Percentiles rank a stretch among this genome's conserved stretches.
phyloP scores from a whole-genome alignment of 1,140 invertebrate genomes.

The Diachasma alloeum region DNA sequence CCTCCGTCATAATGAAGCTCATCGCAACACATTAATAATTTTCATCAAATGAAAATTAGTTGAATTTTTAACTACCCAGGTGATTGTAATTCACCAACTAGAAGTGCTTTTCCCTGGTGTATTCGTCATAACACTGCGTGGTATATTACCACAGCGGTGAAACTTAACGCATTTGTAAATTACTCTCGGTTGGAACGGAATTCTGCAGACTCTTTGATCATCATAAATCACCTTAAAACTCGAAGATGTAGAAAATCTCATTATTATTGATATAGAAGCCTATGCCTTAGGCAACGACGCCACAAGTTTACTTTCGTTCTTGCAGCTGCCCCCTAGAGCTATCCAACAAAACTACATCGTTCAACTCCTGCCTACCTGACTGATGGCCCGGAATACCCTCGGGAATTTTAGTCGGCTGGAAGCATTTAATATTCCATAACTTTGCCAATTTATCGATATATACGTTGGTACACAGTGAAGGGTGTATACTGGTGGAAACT shows the following conservation, averaged over 20 bases:
- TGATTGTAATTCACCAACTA: background rate
- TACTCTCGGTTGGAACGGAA: background rate
- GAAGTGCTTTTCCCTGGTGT: background rate
- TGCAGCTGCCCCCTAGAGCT: constrained; percentile 1
- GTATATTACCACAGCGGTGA: background rate
- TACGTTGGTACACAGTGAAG: constrained; percentile 31
- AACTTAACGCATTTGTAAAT: background rate
- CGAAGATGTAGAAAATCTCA: constrained; percentile 7
- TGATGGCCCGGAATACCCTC: constrained; percentile 33
- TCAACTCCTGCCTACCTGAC: background rate
- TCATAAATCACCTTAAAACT: constrained; percentile 4
- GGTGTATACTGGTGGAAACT: constrained; percentile 15
- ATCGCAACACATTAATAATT: background rate
- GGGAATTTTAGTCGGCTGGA: constrained; percentile 46
- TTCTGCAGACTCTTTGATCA: background rate
- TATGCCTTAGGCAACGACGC: constrained; percentile 22
- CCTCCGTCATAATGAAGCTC: background rate
- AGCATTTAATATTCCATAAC: constrained; percentile 53
- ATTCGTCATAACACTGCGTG: background rate
- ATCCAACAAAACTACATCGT: constrained; percentile 14
- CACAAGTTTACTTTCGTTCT: background rate
- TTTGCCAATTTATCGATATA: constrained; percentile 53
- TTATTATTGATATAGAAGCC: constrained; percentile 16
- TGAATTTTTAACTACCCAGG: background rate
- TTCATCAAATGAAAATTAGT: background rate